phyloP scores from a whole-genome alignment of 2,888 invertebrate species.

The Plusia festucae region DNA sequence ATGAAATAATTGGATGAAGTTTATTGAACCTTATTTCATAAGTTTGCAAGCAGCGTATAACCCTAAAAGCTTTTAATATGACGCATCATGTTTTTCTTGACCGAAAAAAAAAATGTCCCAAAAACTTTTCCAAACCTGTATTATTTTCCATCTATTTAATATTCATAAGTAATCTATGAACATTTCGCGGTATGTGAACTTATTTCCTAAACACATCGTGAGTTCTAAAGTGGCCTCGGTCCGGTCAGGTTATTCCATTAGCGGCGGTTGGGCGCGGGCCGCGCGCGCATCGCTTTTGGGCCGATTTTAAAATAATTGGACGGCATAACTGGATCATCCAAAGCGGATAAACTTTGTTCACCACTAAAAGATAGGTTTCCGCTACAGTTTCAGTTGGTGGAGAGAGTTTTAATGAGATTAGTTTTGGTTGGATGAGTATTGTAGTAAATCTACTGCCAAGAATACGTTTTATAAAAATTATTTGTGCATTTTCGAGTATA shows the following conservation, averaged over 20 bases:
- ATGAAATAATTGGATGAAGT: too few species aligned
- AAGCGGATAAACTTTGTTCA: slow-evolving; percentile 40
- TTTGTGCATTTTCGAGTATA: too few species aligned
- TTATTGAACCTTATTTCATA: too few species aligned
- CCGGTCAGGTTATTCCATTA: slow-evolving; percentile 67
- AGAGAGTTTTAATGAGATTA: neutral
- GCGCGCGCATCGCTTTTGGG: slow-evolving; percentile 59
- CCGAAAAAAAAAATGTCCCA: neutral
- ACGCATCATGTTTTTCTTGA: neutral
- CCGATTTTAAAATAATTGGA: slow-evolving; percentile 77
- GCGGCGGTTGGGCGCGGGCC: slow-evolving; percentile 48
- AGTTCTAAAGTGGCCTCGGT: slow-evolving; percentile 44
- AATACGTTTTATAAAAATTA: neutral
- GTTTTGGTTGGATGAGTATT: neutral
- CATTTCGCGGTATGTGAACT: neutral
- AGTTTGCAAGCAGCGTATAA: too few species aligned
- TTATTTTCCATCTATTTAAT: too few species aligned
- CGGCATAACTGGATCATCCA: slow-evolving; percentile 68
- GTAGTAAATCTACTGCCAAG: neutral
- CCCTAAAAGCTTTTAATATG: neutral
- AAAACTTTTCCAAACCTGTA: neutral
- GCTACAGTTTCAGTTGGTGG: neutral
- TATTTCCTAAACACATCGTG: slow-evolving; percentile 37
- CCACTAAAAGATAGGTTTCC: slow-evolving; percentile 36
- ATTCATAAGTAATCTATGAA: too few species aligned